Evolutionary conservation across 2,888 invertebrate species (phyloP).

Genomic region (Diarsia brunnea): DNA sequence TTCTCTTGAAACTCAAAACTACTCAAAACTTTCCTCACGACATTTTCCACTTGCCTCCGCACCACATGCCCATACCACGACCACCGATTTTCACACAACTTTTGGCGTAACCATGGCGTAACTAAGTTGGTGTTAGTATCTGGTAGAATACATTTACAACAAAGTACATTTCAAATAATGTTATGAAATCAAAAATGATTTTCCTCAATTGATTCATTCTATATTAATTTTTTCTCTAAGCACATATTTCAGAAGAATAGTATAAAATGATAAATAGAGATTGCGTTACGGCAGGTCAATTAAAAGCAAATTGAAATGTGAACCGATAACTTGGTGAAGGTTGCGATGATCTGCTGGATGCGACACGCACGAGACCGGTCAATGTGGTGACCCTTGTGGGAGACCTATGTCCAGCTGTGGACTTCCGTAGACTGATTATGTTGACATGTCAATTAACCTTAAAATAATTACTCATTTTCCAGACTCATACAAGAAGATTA

Average conservation of each 20-base stretch:
- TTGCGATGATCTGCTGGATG: too few relatives aligned
- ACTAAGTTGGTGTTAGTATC: neutral
- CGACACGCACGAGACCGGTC: too few relatives aligned
- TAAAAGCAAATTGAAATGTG: neutral
- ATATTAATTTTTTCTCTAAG: neutral
- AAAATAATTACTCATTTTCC: neutral
- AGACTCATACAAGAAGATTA: slow-evolving; percentile 53
- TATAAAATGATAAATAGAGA: neutral
- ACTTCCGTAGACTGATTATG: neutral
- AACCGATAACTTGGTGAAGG: too few relatives aligned
- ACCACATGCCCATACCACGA: too few relatives aligned
- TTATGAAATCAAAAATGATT: neutral
- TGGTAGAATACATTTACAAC: neutral
- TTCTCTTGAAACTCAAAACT: too few relatives aligned
- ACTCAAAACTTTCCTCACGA: too few relatives aligned
- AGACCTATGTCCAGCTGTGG: neutral
- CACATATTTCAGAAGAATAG: neutral
- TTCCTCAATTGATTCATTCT: neutral
- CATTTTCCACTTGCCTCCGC: too few relatives aligned
- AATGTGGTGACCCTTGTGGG: too few relatives aligned
- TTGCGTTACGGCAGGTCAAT: neutral
- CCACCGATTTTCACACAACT: too few relatives aligned
- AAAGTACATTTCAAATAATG: neutral
- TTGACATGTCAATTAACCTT: neutral
- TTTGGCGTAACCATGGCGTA: neutral